Evolutionary conservation across 2,888 invertebrate species (phyloP), one percentile per base, ranked within the genome.

Genomic region (Xestoiulus laeticollis): DNA sequence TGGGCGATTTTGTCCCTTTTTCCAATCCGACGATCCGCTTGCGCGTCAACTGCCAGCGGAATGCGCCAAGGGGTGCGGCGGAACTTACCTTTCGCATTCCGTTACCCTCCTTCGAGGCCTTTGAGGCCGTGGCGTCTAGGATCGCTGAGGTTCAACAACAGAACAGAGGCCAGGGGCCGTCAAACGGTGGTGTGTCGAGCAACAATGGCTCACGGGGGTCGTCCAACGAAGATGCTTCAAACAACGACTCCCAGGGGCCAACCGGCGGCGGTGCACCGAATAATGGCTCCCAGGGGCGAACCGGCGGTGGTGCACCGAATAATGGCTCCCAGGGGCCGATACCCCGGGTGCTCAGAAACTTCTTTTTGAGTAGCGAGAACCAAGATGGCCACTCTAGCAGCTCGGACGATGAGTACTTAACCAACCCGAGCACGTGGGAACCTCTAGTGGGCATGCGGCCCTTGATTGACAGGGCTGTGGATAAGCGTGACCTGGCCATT

Each of bases 401-500:
- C 22, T 38, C 33, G 16, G 85, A 85, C 4, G 10, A 85, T n/a
- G 85, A 48, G 48, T 44, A 48, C 22, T 44, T 26, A 14, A 84
- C 33, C 19, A 26, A n/a, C 38, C 8, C 48, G 10, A 6, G 48
- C 3, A 10, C 48, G 1, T 78, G 53, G 26, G n/a, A n/a, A n/a
- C 33, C 68, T 4, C 26, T 87, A 6, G 48, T n/a, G 10, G 12
- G 85, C 3, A 19, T 26, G 5, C 44, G 22, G 8, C 3, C 85
- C 32, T 14, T 8, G n/a, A 6, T 44, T 14, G 44, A 14, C 0
- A 16, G n/a, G 5, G 33, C 4, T 33, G 43, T 19, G 68, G 68
- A 22, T 12, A 14, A 8, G 26, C 32, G 26, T 8, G 22, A 19
- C 14, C 48, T 48, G n/a, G 30, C 93, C 89, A 93, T 93, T 90